These are phyloP conservation scores for Callionymus lyra DNA, from an alignment of 2,113 vertebrate genomes.

Conservation along the genomic window DNA sequence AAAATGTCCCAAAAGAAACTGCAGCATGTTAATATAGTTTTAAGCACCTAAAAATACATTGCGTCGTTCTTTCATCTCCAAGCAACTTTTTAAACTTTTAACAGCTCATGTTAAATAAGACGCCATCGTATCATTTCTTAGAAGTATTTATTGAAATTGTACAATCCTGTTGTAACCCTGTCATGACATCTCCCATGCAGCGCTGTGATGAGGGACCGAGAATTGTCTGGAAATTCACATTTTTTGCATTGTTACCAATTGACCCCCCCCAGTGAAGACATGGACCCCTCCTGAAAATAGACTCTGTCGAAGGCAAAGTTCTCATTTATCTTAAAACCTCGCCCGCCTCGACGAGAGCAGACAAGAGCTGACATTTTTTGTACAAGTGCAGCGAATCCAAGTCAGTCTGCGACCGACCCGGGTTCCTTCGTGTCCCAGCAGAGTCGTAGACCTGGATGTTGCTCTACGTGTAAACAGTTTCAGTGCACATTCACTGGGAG, in stretches of 20 bases:
- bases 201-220: conserved; percentile 54
- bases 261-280: conserved; percentile 47
- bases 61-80: too few relatives aligned
- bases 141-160: conserved; percentile 76
- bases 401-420: too few relatives aligned
- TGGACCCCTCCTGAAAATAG: conserved; percentile 53
- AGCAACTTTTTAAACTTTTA: not conserved
- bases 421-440: too few relatives aligned
- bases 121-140: conserved; percentile 51
- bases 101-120: conserved; percentile 7
- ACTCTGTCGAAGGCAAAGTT: conserved; percentile 60
- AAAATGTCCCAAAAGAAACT: too few relatives aligned
- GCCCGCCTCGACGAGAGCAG: conserved; percentile 4
- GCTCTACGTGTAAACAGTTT: conserved; percentile 53
- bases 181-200: conserved; percentile 62
- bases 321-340: conserved; percentile 21
- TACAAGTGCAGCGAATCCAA: conserved; percentile 4
- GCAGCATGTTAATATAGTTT: too few relatives aligned
- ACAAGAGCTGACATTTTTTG: conserved; percentile 13
- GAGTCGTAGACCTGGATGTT: too few relatives aligned
- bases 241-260: conserved; percentile 41
- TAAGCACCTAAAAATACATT: too few relatives aligned
- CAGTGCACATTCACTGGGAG: conserved; percentile 48
- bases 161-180: conserved; percentile 64
- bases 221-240: conserved; percentile 63